Conservation (phyloP, 1,140 invertebrate species). For the Lepidurus arcticus region DNA sequence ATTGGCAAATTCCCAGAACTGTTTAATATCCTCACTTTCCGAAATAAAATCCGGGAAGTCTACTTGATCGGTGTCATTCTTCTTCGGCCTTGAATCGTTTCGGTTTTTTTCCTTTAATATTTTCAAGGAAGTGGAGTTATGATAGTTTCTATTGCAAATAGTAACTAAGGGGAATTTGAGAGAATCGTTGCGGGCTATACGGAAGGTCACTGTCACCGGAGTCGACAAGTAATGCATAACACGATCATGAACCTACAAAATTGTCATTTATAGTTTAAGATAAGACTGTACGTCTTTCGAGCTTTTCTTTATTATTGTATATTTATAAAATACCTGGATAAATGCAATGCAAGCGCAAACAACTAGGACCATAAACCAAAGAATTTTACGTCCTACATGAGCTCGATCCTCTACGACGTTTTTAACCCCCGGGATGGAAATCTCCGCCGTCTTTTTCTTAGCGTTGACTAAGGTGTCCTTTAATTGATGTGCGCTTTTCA, state of each 20-base stretch:
- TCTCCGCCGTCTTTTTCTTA: not conserved
- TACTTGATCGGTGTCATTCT: not conserved
- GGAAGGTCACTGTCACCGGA: not conserved
- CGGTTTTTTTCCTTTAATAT: not conserved
- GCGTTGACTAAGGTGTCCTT: not conserved
- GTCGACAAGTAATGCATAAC: conserved; percentile 1
- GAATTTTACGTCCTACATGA: not conserved
- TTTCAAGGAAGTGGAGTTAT: not conserved
- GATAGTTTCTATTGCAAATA: not conserved
- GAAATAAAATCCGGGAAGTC: not conserved
- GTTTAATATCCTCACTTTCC: not conserved
- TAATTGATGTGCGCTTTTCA: not conserved
- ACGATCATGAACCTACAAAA: not conserved
- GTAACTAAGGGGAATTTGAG: not conserved
- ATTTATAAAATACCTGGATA: not conserved
- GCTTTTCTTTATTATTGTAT: not conserved
- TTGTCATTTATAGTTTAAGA: too few species aligned
- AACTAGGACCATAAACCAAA: not conserved
- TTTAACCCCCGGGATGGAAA: not conserved
- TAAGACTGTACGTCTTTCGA: too few species aligned
- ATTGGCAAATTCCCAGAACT: not conserved
- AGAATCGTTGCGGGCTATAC: not conserved
- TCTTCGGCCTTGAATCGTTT: not conserved
- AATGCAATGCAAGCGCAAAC: not conserved
- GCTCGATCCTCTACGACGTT: not conserved